Evolutionary conservation across 2,888 invertebrate species (phyloP), one percentile per base, ranked within the genome.

Genomic region (Conistra vaccinii): DNA sequence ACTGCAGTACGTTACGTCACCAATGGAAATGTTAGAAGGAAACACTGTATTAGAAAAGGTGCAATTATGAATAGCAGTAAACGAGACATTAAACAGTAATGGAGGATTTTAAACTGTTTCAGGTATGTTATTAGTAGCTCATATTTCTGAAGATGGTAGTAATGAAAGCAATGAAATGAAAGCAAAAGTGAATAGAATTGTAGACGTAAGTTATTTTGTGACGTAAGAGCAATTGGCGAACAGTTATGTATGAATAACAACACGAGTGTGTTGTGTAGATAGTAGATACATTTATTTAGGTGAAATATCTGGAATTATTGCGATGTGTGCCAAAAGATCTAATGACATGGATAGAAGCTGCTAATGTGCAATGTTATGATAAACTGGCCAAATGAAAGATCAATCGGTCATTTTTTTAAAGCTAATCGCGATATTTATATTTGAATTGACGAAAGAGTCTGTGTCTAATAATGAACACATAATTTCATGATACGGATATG

Each of bases 121-220:
- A 80, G 26, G 63, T 80, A 48, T 80, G 60, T 80, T 62, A 83
- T 83, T 76, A 83, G 53, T 20, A 66, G 73, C 69, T 58, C 39
- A 35, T 70, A 67, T 70, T 61, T 63, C 55, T 62, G 62, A 53
- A 3, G 53, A 35, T 55, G 66, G 20, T 42, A 67, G 26, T 53
- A 63, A 82, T 69, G 58, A 72, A 72, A 72, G 79, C 53, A 62
- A 69, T 72, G 53, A 65, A 81, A 81, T 81, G 66, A 82, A 80
- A 80, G 69, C 57, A 39, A 76, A 45, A 82, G 78, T 57, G 65
- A 61, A 73, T 51, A 69, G 51, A 75, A 80, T 69, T 53, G 66
- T 42, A 67, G 48, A 78, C 66, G 74, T 42, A 42, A 42, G 42
- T 42, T 42, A 42, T 14, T 42, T 14, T 42, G 4, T 42, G 48